Evolutionary conservation across 1,140 invertebrate genomes (phyloP).

Genomic region (Drosophila pectinifera): DNA sequence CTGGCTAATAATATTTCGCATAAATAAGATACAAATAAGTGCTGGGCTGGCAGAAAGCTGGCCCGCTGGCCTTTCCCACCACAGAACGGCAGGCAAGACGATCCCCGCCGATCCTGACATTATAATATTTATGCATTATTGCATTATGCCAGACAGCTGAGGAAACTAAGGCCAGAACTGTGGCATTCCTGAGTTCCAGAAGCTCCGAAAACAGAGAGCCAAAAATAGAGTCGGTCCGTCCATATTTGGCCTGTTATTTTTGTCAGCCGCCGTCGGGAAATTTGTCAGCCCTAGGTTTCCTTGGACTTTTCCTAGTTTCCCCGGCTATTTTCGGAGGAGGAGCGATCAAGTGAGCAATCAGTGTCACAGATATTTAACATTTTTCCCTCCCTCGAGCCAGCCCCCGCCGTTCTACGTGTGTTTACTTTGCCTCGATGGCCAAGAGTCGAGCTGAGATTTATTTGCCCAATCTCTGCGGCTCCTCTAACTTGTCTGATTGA

Average conservation of each 20-base stretch:
- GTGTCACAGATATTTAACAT: slow-evolving; percentile 69
- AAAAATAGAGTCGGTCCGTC: slow-evolving; percentile 31
- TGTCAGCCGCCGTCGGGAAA: slow-evolving; percentile 28
- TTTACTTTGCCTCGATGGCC: slow-evolving; percentile 28
- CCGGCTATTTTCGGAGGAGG: slow-evolving; percentile 29
- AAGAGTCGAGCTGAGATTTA: slow-evolving; percentile 57
- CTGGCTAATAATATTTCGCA: too few species aligned
- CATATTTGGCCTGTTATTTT: slow-evolving; percentile 45
- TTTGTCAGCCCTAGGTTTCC: slow-evolving; percentile 26
- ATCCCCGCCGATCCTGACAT: slow-evolving; percentile 20
- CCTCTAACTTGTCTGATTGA: slow-evolving; percentile 53
- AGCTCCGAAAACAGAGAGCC: not conserved
- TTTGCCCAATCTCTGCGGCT: slow-evolving; percentile 40
- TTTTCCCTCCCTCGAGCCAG: slow-evolving; percentile 8
- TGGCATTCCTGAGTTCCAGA: slow-evolving; percentile 12
- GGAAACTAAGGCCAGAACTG: not conserved
- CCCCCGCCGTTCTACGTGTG: not conserved
- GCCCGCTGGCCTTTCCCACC: slow-evolving; percentile 21
- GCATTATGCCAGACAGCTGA: slow-evolving; percentile 8
- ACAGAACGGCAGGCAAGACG: slow-evolving; percentile 10
- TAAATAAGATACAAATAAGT: slow-evolving; percentile 3
- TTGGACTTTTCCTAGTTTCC: not conserved
- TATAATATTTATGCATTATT: slow-evolving; percentile 3
- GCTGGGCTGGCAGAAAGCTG: slow-evolving; percentile 6
- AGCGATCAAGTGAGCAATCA: slow-evolving; percentile 56